phyloP scores from a whole-genome alignment of 2,888 invertebrate genomes.

The Monoplex corrugatus region DNA sequence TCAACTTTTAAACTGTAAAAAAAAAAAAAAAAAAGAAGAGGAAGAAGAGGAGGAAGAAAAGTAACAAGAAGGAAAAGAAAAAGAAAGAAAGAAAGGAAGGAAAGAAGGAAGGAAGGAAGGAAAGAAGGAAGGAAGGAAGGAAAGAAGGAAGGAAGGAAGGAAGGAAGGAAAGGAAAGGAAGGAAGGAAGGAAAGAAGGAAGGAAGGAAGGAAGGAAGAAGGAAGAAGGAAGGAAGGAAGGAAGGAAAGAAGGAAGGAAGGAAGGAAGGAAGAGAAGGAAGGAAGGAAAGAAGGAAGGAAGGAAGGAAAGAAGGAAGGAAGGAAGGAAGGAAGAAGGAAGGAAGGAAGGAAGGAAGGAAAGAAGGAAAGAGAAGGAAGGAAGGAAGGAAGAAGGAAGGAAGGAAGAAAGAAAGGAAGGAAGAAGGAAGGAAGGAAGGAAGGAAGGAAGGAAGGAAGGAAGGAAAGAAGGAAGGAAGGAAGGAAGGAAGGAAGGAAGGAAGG shows the following conservation, averaged over 20 bases:
- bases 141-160: too few relatives aligned
- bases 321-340: not conserved
- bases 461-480: not conserved
- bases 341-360: too few relatives aligned
- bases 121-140: too few relatives aligned
- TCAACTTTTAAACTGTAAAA: too few relatives aligned
- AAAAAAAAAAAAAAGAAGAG: too few relatives aligned
- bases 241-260: not conserved
- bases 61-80: too few relatives aligned
- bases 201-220: not conserved
- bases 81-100: too few relatives aligned
- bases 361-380: not conserved
- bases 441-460: too few relatives aligned
- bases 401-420: not conserved
- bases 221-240: not conserved
- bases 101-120: not conserved
- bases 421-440: not conserved
- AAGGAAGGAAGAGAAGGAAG: not conserved
- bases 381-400: not conserved
- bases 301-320: not conserved
- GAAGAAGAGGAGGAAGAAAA: too few relatives aligned
- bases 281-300: not conserved
- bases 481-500: too few relatives aligned
- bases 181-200: not conserved
- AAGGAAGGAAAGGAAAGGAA: too few relatives aligned